These are phyloP conservation scores for Podabrus alpinus DNA, from an alignment of 2,888 invertebrate genomes.

Conservation along the genomic window DNA sequence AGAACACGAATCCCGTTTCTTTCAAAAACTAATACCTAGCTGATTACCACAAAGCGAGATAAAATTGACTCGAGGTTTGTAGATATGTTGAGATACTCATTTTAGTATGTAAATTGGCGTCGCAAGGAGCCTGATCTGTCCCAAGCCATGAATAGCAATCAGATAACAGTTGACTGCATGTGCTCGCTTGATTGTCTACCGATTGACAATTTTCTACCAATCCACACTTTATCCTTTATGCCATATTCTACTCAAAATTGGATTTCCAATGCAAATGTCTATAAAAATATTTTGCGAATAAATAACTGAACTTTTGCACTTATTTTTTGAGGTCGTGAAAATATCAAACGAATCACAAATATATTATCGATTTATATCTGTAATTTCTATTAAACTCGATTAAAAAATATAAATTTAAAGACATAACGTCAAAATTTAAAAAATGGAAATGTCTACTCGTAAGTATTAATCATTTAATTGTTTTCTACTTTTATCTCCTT, in stretches of 20 bases:
- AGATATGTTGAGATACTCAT: conserved; percentile 47
- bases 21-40: conserved; percentile 34
- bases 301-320: background rate
- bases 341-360: background rate
- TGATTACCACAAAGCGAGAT: conserved; percentile 34
- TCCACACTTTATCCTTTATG: conserved; percentile 32
- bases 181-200: conserved; percentile 48
- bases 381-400: background rate
- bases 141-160: conserved; percentile 57
- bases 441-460: background rate
- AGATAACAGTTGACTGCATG: conserved; percentile 46
- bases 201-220: conserved; percentile 48
- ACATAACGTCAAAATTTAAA: background rate
- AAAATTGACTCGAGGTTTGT: conserved; percentile 49
- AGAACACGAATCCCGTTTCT: conserved; percentile 8
- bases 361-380: background rate
- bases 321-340: background rate
- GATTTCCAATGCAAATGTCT: conserved; percentile 24
- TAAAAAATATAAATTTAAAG: background rate
- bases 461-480: background rate
- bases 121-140: conserved; percentile 54
- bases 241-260: conserved; percentile 22
- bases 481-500: background rate
- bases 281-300: conserved; percentile 5
- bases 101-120: conserved; percentile 55